A percentile compares a stretch with the other conserved stretches of the same genome.
These are phyloP conservation scores for Probosciger aterrimus DNA, from an alignment of 2,113 vertebrate species.

Conservation along the genomic window DNA sequence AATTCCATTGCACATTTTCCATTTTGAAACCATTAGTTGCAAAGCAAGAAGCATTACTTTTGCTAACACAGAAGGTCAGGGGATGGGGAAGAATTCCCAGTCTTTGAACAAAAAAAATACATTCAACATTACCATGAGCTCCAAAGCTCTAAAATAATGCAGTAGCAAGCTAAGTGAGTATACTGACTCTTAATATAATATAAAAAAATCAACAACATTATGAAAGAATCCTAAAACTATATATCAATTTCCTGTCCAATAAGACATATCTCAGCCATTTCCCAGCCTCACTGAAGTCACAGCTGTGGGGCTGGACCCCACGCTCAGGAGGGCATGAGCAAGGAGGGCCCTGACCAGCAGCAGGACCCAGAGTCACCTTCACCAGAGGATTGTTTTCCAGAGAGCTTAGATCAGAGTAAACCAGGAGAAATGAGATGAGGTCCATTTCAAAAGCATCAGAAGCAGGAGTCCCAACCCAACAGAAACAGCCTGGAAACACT, in stretches of 20 bases:
- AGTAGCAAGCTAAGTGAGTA: not conserved
- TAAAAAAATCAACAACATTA: conserved; percentile 40
- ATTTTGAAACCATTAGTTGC: not conserved
- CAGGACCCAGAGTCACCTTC: not conserved
- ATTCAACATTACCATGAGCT: not conserved
- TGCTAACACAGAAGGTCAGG: not conserved
- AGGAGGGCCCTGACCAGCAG: not conserved
- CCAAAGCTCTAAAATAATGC: not conserved
- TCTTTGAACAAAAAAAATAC: not conserved
- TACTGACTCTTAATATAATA: conserved; percentile 5
- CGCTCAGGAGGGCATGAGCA: not conserved
- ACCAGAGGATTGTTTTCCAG: too few species aligned
- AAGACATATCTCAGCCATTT: not conserved
- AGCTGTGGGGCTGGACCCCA: not conserved
- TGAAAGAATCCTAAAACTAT: conserved; percentile 38
- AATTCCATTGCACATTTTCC: not conserved
- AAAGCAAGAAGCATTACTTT: not conserved
- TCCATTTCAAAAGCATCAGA: not conserved
- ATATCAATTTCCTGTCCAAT: conserved; percentile 40
- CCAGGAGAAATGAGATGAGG: not conserved
- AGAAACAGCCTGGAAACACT: not conserved
- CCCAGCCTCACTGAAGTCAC: not conserved
- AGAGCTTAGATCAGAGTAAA: not conserved
- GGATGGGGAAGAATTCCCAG: not conserved
- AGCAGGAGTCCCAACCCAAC: not conserved